Percentiles rank a stretch among this genome's conserved stretches.
Evolutionary conservation across 2,113 vertebrate genomes (phyloP).

Genomic region (Pachypanchax playfairii): DNA sequence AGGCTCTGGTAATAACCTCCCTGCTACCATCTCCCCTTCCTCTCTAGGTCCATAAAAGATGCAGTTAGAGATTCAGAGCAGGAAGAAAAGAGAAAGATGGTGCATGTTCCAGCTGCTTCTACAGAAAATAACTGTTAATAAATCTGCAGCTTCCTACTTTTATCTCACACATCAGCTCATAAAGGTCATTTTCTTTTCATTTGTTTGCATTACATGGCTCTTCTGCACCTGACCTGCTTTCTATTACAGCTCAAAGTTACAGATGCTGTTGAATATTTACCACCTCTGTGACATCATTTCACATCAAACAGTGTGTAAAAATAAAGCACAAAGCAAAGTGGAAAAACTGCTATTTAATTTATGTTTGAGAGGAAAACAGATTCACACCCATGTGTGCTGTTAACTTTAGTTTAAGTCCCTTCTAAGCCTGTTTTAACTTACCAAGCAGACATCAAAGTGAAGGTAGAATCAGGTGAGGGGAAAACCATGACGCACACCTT

Average conservation of each 20-base stretch:
- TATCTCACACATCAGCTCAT: constrained; percentile 31
- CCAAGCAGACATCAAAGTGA: constrained; percentile 42
- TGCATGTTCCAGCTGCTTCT: background rate
- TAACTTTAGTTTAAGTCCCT: constrained; percentile 11
- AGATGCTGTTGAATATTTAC: constrained; percentile 65
- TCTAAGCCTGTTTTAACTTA: constrained; percentile 44
- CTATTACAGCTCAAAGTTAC: constrained; percentile 54
- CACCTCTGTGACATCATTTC: constrained; percentile 8
- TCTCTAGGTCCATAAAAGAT: constrained; percentile 50
- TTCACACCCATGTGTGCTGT: background rate
- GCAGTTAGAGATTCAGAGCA: constrained; percentile 47
- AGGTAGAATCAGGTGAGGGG: constrained; percentile 35
- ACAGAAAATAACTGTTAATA: constrained; percentile 32
- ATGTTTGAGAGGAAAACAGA: constrained; percentile 11
- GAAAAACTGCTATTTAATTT: background rate
- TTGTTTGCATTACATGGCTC: constrained; percentile 47
- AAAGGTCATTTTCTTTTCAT: constrained; percentile 19
- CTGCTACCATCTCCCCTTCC: constrained; percentile 62
- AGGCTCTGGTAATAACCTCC: constrained; percentile 70
- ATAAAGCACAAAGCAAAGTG: constrained; percentile 4
- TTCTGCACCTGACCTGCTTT: constrained; percentile 36
- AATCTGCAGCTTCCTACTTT: constrained; percentile 38
- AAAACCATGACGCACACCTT: constrained; percentile 22
- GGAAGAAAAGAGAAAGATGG: background rate
- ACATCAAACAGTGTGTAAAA: constrained; percentile 19